A percentile compares a stretch with the other conserved stretches of the same genome.
Conservation (phyloP, 1,140 invertebrate genomes). For the Agrilus planipennis region DNA sequence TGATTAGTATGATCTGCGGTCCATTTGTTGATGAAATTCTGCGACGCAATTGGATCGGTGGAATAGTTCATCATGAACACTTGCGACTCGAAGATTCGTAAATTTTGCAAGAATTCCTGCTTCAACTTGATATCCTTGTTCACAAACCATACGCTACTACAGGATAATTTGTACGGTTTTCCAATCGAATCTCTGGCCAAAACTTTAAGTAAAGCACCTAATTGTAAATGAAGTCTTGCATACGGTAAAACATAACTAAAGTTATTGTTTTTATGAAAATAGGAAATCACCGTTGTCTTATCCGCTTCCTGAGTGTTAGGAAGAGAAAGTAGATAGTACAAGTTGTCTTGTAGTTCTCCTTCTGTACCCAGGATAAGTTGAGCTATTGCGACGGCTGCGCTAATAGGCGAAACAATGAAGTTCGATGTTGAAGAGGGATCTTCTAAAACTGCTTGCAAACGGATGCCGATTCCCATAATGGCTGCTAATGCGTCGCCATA, state of each 20-base stretch:
- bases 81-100: constrained; percentile 34
- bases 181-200: constrained; percentile 4
- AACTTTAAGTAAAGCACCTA: constrained; percentile 14
- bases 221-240: constrained; percentile 14
- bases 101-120: constrained; percentile 32
- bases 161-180: constrained; percentile 29
- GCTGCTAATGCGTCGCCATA: constrained; percentile 18
- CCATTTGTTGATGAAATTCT: constrained; percentile 49
- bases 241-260: constrained; percentile 10
- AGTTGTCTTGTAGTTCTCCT: constrained; percentile 44
- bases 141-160: constrained; percentile 42
- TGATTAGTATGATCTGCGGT: constrained; percentile 42
- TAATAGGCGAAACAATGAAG: constrained; percentile 53
- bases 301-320: constrained; percentile 29
- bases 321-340: constrained; percentile 43
- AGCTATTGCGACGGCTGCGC: constrained; percentile 47
- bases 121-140: constrained; percentile 34
- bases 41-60: constrained; percentile 25
- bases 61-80: constrained; percentile 39
- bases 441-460: constrained; percentile 17
- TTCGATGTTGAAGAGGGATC: constrained; percentile 31
- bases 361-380: constrained; percentile 49
- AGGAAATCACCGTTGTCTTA: constrained; percentile 30
- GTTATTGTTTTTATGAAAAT: constrained; percentile 15
- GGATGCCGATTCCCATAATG: constrained; percentile 20